Evolutionary conservation across 1,140 invertebrate species (phyloP), one percentile per base, ranked within the genome.

Genomic region (Matsumurasca onukii): DNA sequence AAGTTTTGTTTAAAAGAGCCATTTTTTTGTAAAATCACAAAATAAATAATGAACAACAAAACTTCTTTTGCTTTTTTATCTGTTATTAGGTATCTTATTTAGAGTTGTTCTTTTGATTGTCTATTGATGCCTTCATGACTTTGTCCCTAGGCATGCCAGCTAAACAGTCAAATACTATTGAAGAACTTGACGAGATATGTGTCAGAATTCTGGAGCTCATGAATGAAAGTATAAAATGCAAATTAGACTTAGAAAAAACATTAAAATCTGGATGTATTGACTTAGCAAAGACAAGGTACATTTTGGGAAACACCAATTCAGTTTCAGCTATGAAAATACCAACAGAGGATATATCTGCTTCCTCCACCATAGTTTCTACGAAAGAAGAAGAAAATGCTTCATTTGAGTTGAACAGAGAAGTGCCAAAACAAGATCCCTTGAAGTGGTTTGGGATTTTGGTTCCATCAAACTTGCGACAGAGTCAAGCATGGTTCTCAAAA

Each of bases 371-470:
- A 45, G 57, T 62, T 30, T 48, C 62, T 30, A 20, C 22, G 3
- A 9, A n/a, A n/a, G 34, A 49, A 1, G 65, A 67, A 29, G 29
- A 27, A 39, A 65, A 62, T 1, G 3, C 13, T 27, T 31, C 29
- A 5, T 22, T 57, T 29, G 25, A 59, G n/a, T 27, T 59, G 59
- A 49, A 51, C 22, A 22, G 29, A n/a, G 29, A 25, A 69, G 48
- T 22, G 12, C 17, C 79, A 34, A 78, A 78, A 65, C 78, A 82
- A 12, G 86, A 91, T 78, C 89, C 89, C 2, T 77, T 91, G 24
- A 86, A 85, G 68, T 91, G 89, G 89, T 92, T 92, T 80, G 89
- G 90, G 15, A 82, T 90, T 64, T 77, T 92, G 34, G 86, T 90
- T 0, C 89, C 89, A 1, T 86, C 89, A 74, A 87, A 86, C 78